Base-by-base conservation (phyloP, 1,140 invertebrate species). In the Musca domestica region DNA sequence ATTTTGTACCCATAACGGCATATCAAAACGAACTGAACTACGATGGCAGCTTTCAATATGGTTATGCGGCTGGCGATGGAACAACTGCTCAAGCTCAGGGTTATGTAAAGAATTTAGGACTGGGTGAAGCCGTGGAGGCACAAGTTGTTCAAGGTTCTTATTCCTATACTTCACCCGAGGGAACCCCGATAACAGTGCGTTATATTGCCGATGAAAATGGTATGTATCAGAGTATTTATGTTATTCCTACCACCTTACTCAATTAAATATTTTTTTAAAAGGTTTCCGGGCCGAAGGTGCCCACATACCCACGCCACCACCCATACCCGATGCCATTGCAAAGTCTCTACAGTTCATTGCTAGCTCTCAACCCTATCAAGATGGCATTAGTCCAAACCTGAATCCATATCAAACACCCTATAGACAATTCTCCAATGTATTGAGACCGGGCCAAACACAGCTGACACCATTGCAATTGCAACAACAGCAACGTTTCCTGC, bases 271-370 rank as follows among this genome's bases (percentile, higher is more conserved):
- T 51, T 71, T 64, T 63, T 64, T 76, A 64, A n/a, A 52, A 73
- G 71, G 83, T 23, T 85, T 85, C 67, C 76, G 83, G 2, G 84
- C 85, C 7, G 78, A 85, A 70, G 86, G 87, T 23, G 84, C 83
- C 2, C 85, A 87, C 71, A 78, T 88, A n/a, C 87, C 87, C 5
- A 86, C 87, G 12, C 85, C 88, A 14, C 88, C 88, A 2, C 87
- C 87, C 23, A 84, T 88, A 66, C 86, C 89, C 17, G 87, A 86
- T 70, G 88, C 87, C 10, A 90, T 90, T 73, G 81, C 79, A 56
- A 85, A 86, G 71, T 82, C 88, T 46, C 82, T 90, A 14, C 85
- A 86, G 47, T 87, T 85, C 77, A 86, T 86, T 74, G 75, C 81
- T 0, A 83, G 76, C 10, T 66, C 71, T 12, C 80, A 80, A 78